Base-by-base conservation (phyloP, 2,113 vertebrate genomes). In the Chionomys nivalis region DNA sequence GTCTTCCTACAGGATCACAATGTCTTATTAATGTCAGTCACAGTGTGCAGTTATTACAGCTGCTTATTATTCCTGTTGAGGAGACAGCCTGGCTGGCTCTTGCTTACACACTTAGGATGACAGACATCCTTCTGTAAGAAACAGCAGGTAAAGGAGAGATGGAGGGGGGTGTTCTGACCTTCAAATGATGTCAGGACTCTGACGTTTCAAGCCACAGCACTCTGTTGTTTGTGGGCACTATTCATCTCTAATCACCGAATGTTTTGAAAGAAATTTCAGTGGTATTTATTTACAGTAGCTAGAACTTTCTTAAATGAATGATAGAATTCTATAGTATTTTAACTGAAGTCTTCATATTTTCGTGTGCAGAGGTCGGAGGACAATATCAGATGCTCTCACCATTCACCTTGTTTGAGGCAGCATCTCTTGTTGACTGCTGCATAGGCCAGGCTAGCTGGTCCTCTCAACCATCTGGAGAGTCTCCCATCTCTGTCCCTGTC, bases 1-100 rank as follows among this genome's bases (percentile, higher is more conserved):
- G 63, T 97, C 89, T 95, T 95, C 79, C 79, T 85, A 44, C 87
- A 95, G 65, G 75, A 95, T 75, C 77, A 75, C 82, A 91, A 77
- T 92, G 87, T 70, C 91, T 97, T 95, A 95, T 78, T 97, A 96
- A 96, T 68, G 89, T 95, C 95, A 95, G 70, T 94, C 52, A 82
- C 87, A 95, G 76, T 70, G 44, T 86, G 58, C 78, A 97, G 77
- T 95, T 94, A 86, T 92, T 95, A 93, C 21, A 52, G 77, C 70
- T 78, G 44, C 89, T 96, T 97, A 92, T 93, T 94, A 96, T 90
- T 96, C 95, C 85, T 86, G 75, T 47, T 63, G 39, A 93, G 94
- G 49, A 92, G 82, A 93, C 87, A 95, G 91, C n/a, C 33, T 91
- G 82, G 7, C 58, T 75, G 70, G 70, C 89, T 93, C 92, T 97